phyloP scores from a whole-genome alignment of 2,888 invertebrate species.

The Dasypolia templi region DNA sequence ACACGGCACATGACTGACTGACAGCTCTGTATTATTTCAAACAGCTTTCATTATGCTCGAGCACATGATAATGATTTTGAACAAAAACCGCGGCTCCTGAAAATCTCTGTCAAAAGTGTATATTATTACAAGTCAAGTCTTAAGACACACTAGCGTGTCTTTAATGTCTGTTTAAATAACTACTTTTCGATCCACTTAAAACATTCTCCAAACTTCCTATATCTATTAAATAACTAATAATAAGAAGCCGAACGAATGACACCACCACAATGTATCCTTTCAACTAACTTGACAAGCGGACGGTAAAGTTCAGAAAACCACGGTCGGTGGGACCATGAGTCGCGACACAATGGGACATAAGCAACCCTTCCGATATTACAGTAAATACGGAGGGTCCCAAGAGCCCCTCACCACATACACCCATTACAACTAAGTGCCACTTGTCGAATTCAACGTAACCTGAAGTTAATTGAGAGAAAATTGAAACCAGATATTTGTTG shows the following conservation, averaged over 20 bases:
- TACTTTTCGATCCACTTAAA: constrained; percentile 2
- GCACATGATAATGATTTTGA: not conserved
- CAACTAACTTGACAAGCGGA: constrained; percentile 62
- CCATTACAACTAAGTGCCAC: constrained; percentile 84
- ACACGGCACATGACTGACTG: too few species aligned
- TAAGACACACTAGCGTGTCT: not conserved
- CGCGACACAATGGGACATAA: constrained; percentile 65
- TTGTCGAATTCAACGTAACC: constrained; percentile 82
- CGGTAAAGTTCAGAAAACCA: constrained; percentile 65
- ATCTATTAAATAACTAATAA: constrained; percentile 52
- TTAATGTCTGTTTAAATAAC: not conserved
- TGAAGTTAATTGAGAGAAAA: constrained; percentile 85
- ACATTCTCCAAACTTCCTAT: constrained; percentile 14
- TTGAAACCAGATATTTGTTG: constrained; percentile 81
- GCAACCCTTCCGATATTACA: constrained; percentile 73
- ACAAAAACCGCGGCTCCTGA: not conserved
- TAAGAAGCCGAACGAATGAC: constrained; percentile 58
- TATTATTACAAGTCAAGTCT: not conserved
- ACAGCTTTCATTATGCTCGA: not conserved
- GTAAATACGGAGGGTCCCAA: constrained; percentile 70
- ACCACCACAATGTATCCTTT: constrained; percentile 64
- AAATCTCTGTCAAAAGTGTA: not conserved
- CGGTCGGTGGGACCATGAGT: constrained; percentile 55
- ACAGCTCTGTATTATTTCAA: not conserved
- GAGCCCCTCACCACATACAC: constrained; percentile 71